Evolutionary conservation across 2,113 vertebrate species (phyloP).

Genomic region (Corydoras maculifer): DNA sequence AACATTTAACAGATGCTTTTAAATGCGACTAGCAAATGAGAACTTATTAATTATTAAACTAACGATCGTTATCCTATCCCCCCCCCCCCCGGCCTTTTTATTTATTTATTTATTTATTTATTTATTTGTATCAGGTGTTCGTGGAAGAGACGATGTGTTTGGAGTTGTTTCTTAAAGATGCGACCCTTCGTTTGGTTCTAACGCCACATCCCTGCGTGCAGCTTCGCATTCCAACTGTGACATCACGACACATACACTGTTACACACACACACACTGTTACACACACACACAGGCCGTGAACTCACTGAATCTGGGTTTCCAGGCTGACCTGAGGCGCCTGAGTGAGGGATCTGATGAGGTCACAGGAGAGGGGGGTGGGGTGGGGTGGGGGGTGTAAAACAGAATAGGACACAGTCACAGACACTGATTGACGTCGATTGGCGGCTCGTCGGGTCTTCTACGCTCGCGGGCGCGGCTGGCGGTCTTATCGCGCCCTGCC

Average conservation of each 20-base stretch:
- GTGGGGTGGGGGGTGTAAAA: background rate
- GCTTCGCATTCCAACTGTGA: too few relatives aligned
- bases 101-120: too few relatives aligned
- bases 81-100: too few relatives aligned
- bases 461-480: background rate
- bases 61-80: too few relatives aligned
- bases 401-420: conserved; percentile 43
- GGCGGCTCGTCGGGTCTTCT: conserved; percentile 1
- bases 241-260: background rate
- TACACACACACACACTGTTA: background rate
- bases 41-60: too few relatives aligned
- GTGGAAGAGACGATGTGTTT: too few relatives aligned
- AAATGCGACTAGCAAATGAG: too few relatives aligned
- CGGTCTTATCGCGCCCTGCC: conserved; percentile 42
- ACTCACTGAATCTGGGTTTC: conserved; percentile 63
- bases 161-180: too few relatives aligned
- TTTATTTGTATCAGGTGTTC: too few relatives aligned
- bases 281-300: conserved; percentile 29
- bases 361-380: conserved; percentile 46
- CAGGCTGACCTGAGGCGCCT: conserved; percentile 68
- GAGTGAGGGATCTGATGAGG: conserved; percentile 72
- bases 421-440: conserved; percentile 41
- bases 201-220: too few relatives aligned
- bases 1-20: too few relatives aligned
- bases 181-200: too few relatives aligned